Conservation (phyloP, 2,113 vertebrate genomes). For the Nanorana parkeri region DNA sequence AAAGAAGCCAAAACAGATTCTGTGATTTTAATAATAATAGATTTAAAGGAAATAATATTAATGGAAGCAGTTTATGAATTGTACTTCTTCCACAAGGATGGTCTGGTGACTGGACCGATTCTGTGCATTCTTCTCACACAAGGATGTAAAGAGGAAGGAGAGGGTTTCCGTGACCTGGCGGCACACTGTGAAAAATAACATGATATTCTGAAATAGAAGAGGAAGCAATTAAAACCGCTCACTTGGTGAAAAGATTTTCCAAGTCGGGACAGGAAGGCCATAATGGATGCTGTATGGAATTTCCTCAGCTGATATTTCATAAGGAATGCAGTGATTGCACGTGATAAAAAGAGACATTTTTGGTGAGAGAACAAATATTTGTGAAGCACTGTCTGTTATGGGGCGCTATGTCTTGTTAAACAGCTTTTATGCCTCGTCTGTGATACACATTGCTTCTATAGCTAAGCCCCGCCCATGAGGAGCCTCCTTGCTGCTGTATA, state of each 20-base stretch:
- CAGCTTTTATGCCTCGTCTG: too few relatives aligned
- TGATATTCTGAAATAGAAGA: conserved; percentile 3
- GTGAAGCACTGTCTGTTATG: too few relatives aligned
- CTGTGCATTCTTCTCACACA: conserved; percentile 11
- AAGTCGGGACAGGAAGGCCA: not conserved
- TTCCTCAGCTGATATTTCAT: not conserved
- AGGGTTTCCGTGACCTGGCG: not conserved
- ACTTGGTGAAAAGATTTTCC: not conserved
- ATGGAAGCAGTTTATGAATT: too few relatives aligned
- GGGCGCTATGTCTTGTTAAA: too few relatives aligned
- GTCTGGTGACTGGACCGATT: conserved; percentile 2
- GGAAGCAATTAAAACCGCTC: conserved; percentile 26
- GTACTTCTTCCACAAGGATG: not conserved
- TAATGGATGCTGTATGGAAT: not conserved
- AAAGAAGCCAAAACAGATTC: too few relatives aligned
- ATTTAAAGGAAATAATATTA: too few relatives aligned
- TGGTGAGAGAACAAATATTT: too few relatives aligned
- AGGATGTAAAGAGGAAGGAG: conserved; percentile 13
- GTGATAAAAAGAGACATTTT: too few relatives aligned
- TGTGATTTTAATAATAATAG: too few relatives aligned
- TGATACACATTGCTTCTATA: too few relatives aligned
- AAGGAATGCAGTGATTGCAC: not conserved
- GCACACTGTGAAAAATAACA: conserved; percentile 12
- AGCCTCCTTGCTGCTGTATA: too few relatives aligned
- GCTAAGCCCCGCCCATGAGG: too few relatives aligned